Evolutionary conservation across 2,797 vertebrate species (phyloP).

Genomic region (Pipistrellus pipistrellus): DNA sequence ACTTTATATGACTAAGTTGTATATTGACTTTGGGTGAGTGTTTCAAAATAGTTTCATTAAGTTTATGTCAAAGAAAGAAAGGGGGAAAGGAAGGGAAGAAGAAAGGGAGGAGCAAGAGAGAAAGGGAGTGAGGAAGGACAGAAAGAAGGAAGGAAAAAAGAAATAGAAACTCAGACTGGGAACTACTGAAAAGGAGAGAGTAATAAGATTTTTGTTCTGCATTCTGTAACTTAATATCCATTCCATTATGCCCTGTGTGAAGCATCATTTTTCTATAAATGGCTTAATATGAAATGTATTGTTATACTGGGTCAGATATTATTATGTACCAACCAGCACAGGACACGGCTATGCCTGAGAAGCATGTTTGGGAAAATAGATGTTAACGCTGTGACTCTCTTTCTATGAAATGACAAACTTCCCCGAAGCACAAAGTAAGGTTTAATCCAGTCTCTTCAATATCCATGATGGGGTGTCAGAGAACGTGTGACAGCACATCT

Average conservation of each 20-base stretch:
- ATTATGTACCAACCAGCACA: constrained; percentile 13
- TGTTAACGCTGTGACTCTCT: rapidly evolving
- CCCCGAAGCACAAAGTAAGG: neutral
- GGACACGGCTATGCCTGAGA: constrained; percentile 25
- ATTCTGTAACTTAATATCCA: constrained; percentile 84
- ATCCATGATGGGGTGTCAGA: neutral
- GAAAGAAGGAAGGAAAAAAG: neutral
- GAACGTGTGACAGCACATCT: neutral
- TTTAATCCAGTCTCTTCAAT: neutral
- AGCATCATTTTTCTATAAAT: constrained; percentile 85
- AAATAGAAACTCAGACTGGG: constrained; percentile 63
- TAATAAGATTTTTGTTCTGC: constrained; percentile 80
- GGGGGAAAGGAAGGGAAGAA: too few species aligned
- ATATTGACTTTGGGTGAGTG: constrained; percentile 85
- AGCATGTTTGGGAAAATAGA: neutral
- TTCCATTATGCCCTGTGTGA: constrained; percentile 65
- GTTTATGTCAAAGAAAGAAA: constrained; percentile 76
- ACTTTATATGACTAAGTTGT: constrained; percentile 75
- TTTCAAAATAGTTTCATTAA: constrained; percentile 87
- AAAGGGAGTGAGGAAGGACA: neutral
- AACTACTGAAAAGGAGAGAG: constrained; percentile 73
- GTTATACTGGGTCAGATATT: constrained; percentile 78
- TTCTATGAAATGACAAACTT: neutral
- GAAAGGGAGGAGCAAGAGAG: neutral
- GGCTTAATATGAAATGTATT: constrained; percentile 82